Percentiles rank a stretch among this genome's conserved stretches.
phyloP scores from a whole-genome alignment of 2,113 vertebrate species.

The Mesoclemmys tuberculata region DNA sequence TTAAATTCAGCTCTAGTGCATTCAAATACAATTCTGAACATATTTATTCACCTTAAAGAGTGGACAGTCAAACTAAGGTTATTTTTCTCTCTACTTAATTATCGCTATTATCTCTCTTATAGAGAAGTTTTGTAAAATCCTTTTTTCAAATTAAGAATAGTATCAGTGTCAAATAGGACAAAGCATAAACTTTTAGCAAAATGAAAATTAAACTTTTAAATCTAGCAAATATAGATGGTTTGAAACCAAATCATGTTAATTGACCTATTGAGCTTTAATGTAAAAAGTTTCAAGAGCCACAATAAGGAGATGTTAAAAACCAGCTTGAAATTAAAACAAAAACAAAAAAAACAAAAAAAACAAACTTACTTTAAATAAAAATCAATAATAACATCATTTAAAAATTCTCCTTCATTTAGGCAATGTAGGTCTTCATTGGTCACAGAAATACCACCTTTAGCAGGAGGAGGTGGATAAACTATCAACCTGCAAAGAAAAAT shows the following conservation, averaged over 20 bases:
- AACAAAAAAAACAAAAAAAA: background rate
- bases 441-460: conserved; percentile 96
- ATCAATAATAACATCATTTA: conserved; percentile 99
- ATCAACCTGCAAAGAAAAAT: conserved; percentile 85
- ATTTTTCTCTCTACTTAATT: background rate
- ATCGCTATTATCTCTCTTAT: background rate
- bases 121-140: background rate
- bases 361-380: conserved; percentile 98
- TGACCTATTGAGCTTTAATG: background rate
- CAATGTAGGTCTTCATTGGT: conserved; percentile 99
- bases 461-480: conserved; percentile 95
- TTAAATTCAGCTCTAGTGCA: background rate
- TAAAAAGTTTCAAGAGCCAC: background rate
- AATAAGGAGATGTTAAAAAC: background rate
- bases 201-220: background rate
- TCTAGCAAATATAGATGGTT: background rate
- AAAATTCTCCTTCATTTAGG: conserved; percentile 96
- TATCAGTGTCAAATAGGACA: background rate
- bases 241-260: background rate
- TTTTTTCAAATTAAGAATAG: background rate
- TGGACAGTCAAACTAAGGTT: background rate
- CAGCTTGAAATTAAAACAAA: background rate
- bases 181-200: background rate
- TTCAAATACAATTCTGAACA: background rate
- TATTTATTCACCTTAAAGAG: accelerated